Base-by-base conservation (phyloP, 2,113 vertebrate genomes). In the Amazona vittata region DNA sequence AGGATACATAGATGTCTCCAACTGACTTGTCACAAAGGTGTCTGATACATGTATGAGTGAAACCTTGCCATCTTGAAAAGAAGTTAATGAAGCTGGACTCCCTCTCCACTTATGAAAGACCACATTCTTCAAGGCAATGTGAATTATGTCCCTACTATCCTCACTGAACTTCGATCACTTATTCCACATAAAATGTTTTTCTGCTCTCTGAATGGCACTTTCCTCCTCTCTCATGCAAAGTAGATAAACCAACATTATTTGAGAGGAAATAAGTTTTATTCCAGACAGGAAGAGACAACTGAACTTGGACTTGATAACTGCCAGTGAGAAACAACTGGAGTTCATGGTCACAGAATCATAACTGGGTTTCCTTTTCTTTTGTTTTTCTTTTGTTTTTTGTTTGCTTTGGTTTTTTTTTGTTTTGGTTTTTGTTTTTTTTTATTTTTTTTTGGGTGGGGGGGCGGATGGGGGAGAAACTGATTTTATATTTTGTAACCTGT, bases 381-480 rank as follows among this genome's bases (percentile, higher is more conserved):
- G 6, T 12, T 71, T 43, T 64, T 15, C 12, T 79, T 24, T 44
- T 3, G 4, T 4, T 6, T 20, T 24, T 24, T 22, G 11, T 28
- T 15, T 5, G 9, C 15, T 17, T 37, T 37, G 20, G 2, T 12
- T 17, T 12, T 31, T 28, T 31, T 35, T 35, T 35, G 37, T 37
- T 28, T 15, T 5, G 9, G 35, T 37, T 9, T 26, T 12, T 24
- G 31, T 53, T 39, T 49, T 22, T 24, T 6, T 37, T 33, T 15
- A 15, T 15, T 28, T 28, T 35, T 59, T 29, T 19, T 52, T 26
- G 28, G 16, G 2, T 37, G 37, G 5, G 7, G 7, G 12, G 31
- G 2, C 1, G 1, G 2, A 9, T 3, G 13, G 4, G 11, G 0
- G 4, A 52, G 24, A 70, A n/a, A 7, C 6, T 83, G 31, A 65